These are phyloP conservation scores for Pseudomyrmex gracilis DNA, from an alignment of 1,140 invertebrate genomes.

Conservation along the genomic window DNA sequence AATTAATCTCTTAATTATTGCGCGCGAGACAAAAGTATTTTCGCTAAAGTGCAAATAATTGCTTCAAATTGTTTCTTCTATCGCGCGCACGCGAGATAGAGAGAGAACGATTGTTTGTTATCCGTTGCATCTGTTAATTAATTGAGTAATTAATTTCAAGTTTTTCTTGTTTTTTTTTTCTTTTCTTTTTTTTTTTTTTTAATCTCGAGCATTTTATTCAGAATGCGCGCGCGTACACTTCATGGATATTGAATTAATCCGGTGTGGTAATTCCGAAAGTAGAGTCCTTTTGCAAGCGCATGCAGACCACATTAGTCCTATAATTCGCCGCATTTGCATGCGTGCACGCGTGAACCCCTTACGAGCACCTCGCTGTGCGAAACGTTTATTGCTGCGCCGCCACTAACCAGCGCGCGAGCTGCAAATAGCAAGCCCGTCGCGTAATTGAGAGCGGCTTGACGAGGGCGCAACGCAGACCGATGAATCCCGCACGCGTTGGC, in stretches of 20 bases:
- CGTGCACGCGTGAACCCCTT: constrained; percentile 47
- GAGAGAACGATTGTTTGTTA: no score
- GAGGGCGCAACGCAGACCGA: constrained; percentile 39
- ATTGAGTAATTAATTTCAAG: not conserved
- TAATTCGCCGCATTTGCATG: constrained; percentile 60
- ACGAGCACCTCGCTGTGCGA: constrained; percentile 39
- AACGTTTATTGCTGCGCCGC: constrained; percentile 59
- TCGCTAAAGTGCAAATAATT: no score
- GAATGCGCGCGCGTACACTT: not conserved
- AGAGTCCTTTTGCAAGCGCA: constrained; percentile 55
- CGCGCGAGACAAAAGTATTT: no score
- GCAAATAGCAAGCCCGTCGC: constrained; percentile 35
- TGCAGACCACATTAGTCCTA: constrained; percentile 51
- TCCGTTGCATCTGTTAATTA: not conserved
- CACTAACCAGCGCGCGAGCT: constrained; percentile 24
- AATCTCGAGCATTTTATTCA: constrained; percentile 5
- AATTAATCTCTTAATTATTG: no score
- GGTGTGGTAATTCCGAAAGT: constrained; percentile 32
- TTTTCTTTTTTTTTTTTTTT: not conserved
- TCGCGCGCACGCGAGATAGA: no score
- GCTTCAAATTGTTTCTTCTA: no score
- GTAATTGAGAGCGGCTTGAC: constrained; percentile 54
- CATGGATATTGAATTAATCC: constrained; percentile 39
- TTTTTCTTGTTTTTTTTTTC: not conserved
- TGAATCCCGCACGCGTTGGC: constrained; percentile 18